These are phyloP conservation scores for Phymatocera aterrima DNA, from an alignment of 2,888 invertebrate genomes.

Conservation along the genomic window DNA sequence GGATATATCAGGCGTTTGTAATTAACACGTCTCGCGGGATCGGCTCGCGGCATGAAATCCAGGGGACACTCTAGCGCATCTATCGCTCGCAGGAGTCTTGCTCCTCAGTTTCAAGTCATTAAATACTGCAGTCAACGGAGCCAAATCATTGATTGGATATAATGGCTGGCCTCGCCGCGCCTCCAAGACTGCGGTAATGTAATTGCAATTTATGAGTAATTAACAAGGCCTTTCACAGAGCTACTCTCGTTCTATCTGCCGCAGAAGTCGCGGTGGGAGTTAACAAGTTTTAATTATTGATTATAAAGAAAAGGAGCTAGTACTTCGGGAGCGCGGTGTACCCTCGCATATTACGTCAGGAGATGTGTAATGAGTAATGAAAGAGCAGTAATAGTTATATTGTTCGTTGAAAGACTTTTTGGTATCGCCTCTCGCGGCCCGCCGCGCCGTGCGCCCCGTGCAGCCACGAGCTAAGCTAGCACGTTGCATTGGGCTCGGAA, in stretches of 20 bases:
- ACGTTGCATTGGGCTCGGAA: constrained; percentile 11
- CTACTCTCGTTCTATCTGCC: constrained; percentile 30
- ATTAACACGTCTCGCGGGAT: constrained; percentile 62
- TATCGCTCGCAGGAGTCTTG: constrained; percentile 10
- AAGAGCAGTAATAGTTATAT: background rate
- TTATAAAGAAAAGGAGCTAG: constrained; percentile 11
- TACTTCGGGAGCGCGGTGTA: background rate
- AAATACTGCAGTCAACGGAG: constrained; percentile 36
- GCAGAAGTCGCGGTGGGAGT: background rate
- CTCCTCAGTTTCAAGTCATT: constrained; percentile 26
- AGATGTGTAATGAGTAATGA: background rate
- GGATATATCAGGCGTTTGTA: constrained; percentile 61
- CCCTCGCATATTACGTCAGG: background rate
- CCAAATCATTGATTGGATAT: constrained; percentile 44
- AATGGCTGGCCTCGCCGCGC: constrained; percentile 29
- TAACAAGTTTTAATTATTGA: constrained; percentile 42
- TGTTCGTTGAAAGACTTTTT: background rate
- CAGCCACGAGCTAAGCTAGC: background rate
- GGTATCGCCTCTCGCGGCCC: background rate
- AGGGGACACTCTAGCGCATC: constrained; percentile 26
- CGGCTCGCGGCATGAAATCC: constrained; percentile 5
- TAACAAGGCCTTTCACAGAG: constrained; percentile 30
- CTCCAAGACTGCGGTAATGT: constrained; percentile 33
- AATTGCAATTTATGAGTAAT: constrained; percentile 45
- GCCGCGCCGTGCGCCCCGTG: background rate